Base-by-base conservation (phyloP, 2,797 vertebrate genomes). In the Melanogrammus aeglefinus region DNA sequence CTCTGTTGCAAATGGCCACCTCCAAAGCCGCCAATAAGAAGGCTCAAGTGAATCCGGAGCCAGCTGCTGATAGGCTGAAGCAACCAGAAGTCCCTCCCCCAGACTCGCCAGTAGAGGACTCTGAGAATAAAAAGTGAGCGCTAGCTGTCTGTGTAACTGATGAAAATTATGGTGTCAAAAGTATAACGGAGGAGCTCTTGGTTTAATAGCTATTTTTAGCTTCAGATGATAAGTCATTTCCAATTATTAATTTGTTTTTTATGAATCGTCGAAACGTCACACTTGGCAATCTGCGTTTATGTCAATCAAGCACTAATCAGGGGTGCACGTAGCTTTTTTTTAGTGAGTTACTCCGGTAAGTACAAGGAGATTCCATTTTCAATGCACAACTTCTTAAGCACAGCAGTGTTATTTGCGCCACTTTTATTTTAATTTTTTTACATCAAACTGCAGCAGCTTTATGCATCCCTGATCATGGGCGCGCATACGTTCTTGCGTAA, bases 1-100 rank as follows among this genome's bases (percentile, higher is more conserved):
- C 96, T 29, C 94, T 97, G 91, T 96, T 99, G 85, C 95, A 96
- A 86, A 93, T 94, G 91, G 92, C 84, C 3, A 76, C 81, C 78
- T 27, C 88, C 10, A 95, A 94, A 85, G 21, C 86, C 1, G 80
- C 75, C 51, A 86, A 79, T 77, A 96, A 93, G 88, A 93, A 85
- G 77, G 75, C 75, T 36, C 91, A 89, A 83, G 86, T 92, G 66
- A 80, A 74, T 81, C 80, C 83, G 0, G 85, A 85, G 73, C 78
- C 86, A 2, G 0, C 78, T 27, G 77, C 3, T 78, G 89, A 80
- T 31, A 86, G 41, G 86, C 88, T 84, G 69, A 88, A 85, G 74
- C 84, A 51, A 38, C 1, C 82, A 0, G 86, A 91, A 0, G 78
- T n/a, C 27, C 79, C 77, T 5, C 82, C 86, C 35, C 85, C 92